Conservation (phyloP, 2,888 invertebrate genomes). For the Phyllotreta striolata region DNA sequence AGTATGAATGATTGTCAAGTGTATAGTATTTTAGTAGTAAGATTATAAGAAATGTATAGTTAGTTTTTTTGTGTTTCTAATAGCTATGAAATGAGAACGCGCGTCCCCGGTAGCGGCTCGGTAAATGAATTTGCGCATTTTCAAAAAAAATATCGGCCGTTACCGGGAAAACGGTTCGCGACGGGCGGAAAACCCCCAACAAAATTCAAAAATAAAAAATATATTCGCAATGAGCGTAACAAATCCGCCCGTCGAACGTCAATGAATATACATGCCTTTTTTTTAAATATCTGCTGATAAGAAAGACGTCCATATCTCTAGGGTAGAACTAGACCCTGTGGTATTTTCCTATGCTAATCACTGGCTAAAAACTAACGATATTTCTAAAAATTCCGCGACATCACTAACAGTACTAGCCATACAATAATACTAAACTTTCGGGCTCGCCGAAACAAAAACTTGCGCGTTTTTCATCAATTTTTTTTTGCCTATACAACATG, state of each 20-base stretch:
- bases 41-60: constrained; percentile 54
- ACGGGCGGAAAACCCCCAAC: no score
- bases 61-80: constrained; percentile 32
- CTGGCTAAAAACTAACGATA: constrained; percentile 58
- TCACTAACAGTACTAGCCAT: constrained; percentile 58
- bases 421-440: constrained; percentile 45
- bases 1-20: constrained; percentile 60
- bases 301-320: constrained; percentile 55
- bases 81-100: constrained; percentile 9
- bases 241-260: neutral
- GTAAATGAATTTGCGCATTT: no score
- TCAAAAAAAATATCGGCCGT: no score
- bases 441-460: constrained; percentile 30
- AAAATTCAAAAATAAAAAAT: no score
- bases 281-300: constrained; percentile 20
- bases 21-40: constrained; percentile 52
- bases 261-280: constrained; percentile 30
- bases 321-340: constrained; percentile 63
- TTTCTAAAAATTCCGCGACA: constrained; percentile 57
- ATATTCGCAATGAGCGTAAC: neutral
- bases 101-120: constrained; percentile 1
- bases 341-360: constrained; percentile 60
- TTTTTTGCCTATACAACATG: constrained; percentile 48
- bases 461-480: constrained; percentile 36
- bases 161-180: no score